These are phyloP conservation scores for Exaiptasia diaphana DNA, from an alignment of 64 coral and sea anemone genomes.

Conservation along the genomic window DNA sequence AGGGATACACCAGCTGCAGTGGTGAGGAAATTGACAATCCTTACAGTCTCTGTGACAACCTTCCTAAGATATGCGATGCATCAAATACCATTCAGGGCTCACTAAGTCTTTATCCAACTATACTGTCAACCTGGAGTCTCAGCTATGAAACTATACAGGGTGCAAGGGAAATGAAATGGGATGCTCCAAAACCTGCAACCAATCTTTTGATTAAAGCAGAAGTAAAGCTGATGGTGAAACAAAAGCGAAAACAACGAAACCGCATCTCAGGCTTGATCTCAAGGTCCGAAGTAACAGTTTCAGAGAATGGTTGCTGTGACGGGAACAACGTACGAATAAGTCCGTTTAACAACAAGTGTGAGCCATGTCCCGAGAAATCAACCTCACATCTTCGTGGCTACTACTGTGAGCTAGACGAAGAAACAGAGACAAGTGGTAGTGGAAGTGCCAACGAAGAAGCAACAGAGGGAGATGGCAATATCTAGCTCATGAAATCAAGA, in stretches of 20 bases:
- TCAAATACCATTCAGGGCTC: neutral
- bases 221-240: no score
- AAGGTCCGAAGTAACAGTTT: neutral
- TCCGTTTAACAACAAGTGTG: neutral
- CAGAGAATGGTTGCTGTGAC: neutral
- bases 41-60: conserved; percentile 50
- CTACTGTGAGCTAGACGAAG: neutral
- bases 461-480: no score
- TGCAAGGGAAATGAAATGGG: neutral
- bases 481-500: no score
- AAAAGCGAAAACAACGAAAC: neutral
- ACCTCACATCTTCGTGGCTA: neutral
- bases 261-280: neutral
- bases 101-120: conserved; percentile 34
- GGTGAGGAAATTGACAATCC: conserved; percentile 20
- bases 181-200: neutral
- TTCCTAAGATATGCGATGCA: conserved; percentile 33
- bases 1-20: neutral
- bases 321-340: neutral
- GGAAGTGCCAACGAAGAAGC: no score
- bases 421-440: no score
- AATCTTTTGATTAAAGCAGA: neutral
- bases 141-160: neutral
- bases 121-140: conserved; percentile 42
- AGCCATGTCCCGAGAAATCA: neutral